Evolutionary conservation across 2,888 invertebrate species (phyloP).

Genomic region (Malthinus seriepunctatus): DNA sequence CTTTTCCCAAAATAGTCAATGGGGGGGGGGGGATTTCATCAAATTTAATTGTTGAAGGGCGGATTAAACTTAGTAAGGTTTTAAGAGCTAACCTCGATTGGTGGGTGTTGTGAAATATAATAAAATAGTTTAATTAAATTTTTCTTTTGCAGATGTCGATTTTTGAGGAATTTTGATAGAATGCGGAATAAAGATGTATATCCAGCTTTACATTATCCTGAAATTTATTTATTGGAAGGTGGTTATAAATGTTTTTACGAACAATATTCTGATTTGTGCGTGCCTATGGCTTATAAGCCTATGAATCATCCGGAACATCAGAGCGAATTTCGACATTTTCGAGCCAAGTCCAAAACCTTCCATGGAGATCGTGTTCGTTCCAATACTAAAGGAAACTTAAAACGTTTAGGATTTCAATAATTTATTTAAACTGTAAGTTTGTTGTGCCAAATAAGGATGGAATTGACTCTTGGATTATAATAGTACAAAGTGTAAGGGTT

Average conservation of each 20-base stretch:
- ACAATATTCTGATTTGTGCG: slow-evolving; percentile 68
- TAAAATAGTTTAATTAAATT: too few species aligned
- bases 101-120: too few species aligned
- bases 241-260: slow-evolving; percentile 87
- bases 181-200: slow-evolving; percentile 78
- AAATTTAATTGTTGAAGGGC: too few species aligned
- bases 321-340: slow-evolving; percentile 71
- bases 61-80: too few species aligned
- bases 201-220: slow-evolving; percentile 87
- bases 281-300: slow-evolving; percentile 75
- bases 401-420: slow-evolving; percentile 20
- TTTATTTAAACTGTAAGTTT: neutral
- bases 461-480: neutral
- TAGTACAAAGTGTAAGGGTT: slow-evolving; percentile 12
- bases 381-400: slow-evolving; percentile 9
- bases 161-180: slow-evolving; percentile 82
- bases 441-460: slow-evolving; percentile 19
- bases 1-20: too few species aligned
- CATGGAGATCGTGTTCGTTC: slow-evolving; percentile 55
- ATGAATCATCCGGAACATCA: slow-evolving; percentile 85
- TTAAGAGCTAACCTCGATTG: too few species aligned
- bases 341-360: slow-evolving; percentile 78
- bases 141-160: slow-evolving; percentile 68
- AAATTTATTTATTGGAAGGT: slow-evolving; percentile 90
- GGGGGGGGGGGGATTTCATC: too few species aligned